A percentile compares a stretch with the other conserved stretches of the same genome.
phyloP scores from a whole-genome alignment of 1,140 invertebrate species.

The Batillaria attramentaria region DNA sequence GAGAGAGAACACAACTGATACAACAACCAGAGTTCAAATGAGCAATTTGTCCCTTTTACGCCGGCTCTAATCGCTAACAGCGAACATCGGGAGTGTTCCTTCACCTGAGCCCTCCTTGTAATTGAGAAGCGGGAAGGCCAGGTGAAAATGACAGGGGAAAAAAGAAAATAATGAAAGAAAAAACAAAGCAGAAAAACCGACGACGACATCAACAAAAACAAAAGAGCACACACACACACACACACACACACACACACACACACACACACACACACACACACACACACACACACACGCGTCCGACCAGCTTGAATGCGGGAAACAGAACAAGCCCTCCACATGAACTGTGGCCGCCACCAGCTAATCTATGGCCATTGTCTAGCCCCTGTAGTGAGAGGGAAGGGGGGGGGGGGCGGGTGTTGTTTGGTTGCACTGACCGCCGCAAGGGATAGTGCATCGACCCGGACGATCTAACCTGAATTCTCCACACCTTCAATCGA shows the following conservation, averaged over 20 bases:
- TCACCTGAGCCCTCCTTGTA: too few species aligned
- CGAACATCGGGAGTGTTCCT: too few species aligned
- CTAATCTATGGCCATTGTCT: too few species aligned
- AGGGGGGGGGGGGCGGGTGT: neutral
- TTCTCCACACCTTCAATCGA: too few species aligned
- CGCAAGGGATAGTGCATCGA: too few species aligned
- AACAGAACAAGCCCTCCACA: neutral
- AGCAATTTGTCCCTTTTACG: too few species aligned
- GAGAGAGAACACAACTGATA: neutral
- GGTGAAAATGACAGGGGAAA: neutral
- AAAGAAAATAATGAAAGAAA: neutral
- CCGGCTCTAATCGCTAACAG: too few species aligned
- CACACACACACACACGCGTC: neutral
- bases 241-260: neutral
- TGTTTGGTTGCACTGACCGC: neutral
- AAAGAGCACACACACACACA: neutral
- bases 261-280: constrained; percentile 24
- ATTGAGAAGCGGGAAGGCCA: too few species aligned
- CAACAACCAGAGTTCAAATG: neutral
- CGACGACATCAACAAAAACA: neutral
- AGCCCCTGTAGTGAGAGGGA: too few species aligned
- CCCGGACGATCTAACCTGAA: too few species aligned
- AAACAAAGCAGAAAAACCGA: neutral
- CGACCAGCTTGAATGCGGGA: neutral
- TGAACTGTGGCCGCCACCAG: too few species aligned